Evolutionary conservation across 1,140 invertebrate species (phyloP).

Genomic region (Anastatus disparis): DNA sequence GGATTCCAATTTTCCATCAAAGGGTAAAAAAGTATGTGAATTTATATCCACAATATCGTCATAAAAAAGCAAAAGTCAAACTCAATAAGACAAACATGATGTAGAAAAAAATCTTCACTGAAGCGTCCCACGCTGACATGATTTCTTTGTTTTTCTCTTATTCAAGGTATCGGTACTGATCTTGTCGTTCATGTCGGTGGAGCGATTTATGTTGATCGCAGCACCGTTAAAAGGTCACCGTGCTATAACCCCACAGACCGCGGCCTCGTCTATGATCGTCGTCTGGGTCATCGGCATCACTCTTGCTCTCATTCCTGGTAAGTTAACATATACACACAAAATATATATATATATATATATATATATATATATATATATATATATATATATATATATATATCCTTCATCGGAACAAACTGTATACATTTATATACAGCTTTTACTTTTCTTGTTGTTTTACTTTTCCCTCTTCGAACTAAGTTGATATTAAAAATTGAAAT

Average conservation of each 20-base stretch:
- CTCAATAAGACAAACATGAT: too few relatives aligned
- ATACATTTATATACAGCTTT: too few relatives aligned
- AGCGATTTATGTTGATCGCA: constrained; percentile 78
- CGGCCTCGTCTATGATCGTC: constrained; percentile 67
- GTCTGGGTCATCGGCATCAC: constrained; percentile 76
- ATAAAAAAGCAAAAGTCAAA: background rate
- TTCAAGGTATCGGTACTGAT: constrained; percentile 77
- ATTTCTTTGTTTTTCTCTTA: constrained; percentile 5
- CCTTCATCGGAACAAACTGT: too few relatives aligned
- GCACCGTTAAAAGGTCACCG: constrained; percentile 73
- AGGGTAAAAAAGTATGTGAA: too few relatives aligned
- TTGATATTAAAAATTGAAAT: too few relatives aligned
- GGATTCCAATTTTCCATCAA: too few relatives aligned
- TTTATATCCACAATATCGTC: constrained; percentile 11
- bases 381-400: background rate
- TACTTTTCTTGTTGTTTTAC: too few relatives aligned
- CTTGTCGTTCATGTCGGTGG: constrained; percentile 80
- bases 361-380: background rate
- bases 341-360: background rate
- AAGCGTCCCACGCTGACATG: background rate
- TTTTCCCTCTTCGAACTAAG: too few relatives aligned
- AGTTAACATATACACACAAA: constrained; percentile 16
- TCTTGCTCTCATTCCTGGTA: constrained; percentile 75
- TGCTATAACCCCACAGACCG: constrained; percentile 68
- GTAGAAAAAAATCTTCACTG: too few relatives aligned